A percentile compares a stretch with the other conserved stretches of the same genome.
Evolutionary conservation across 2,888 invertebrate species (phyloP).

Genomic region (Dugesia japonica): DNA sequence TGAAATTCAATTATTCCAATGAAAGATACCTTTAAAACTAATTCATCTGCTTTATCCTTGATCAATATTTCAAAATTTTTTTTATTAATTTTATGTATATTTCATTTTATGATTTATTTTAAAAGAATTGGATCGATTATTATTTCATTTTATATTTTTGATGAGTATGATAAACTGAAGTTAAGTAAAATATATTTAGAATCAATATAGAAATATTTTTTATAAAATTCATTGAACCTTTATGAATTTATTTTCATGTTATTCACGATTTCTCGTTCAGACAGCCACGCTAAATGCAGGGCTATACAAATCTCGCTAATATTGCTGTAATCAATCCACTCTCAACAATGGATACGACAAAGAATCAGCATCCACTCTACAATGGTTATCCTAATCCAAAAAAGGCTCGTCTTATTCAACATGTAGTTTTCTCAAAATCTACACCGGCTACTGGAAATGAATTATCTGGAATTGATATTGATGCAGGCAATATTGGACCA

Average conservation of each 20-base stretch:
- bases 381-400: conserved; percentile 16
- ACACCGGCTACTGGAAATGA: background rate
- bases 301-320: conserved; percentile 11
- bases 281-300: conserved; percentile 7
- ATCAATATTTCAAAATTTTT: no score
- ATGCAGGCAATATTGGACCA: background rate
- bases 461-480: background rate
- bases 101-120: no score
- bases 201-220: no score
- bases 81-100: no score
- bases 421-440: background rate
- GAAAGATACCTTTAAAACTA: no score
- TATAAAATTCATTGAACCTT: no score
- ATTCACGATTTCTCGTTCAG: background rate
- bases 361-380: background rate
- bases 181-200: no score
- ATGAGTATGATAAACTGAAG: no score
- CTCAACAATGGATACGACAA: background rate
- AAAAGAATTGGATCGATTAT: no score
- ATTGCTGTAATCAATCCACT: conserved; percentile 11
- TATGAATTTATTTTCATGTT: background rate
- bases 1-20: no score
- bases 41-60: no score
- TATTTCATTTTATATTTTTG: no score
- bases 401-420: background rate